Base-by-base conservation (phyloP, 2,888 invertebrate genomes). In the Exephanes ischioxanthus region DNA sequence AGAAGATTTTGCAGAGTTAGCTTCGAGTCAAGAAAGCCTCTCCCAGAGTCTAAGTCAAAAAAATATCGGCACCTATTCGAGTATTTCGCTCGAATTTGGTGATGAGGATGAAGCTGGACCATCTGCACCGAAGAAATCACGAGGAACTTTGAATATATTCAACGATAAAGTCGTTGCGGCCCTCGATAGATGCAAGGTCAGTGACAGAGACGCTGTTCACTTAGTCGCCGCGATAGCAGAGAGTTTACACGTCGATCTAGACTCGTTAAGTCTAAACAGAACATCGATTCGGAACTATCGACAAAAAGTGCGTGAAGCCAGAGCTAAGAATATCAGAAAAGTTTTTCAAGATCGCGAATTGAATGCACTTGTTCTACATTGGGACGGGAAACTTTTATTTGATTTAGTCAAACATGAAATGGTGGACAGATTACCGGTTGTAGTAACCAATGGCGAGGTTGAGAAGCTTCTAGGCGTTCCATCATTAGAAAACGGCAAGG, bases 301-400 rank as follows among this genome's bases (percentile, higher is more conserved):
- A 55, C 58, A 86, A 80, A 41, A 73, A 68, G 70, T 87, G 19
- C 86, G 86, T 79, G 76, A 83, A 84, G 80, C 73, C 67, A 67
- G 75, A 68, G 82, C 86, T 51, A 61, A 63, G 19, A 61, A 88
- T 67, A 83, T 89, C 16, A 86, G 81, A 80, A 63, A 79, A 71
- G 71, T 68, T 51, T 87, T 90, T 78, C 30, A 81, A 68, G 63
- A 58, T 37, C 30, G 75, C n/a, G 83, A 86, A 37, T 76, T 87
- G 19, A 81, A 88, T 63, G 82, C 82, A 70, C 53, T 86, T 19
- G 83, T 87, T 76, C 67, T 89, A 22, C 90, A 91, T 76, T 91
- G 90, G 90, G 89, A 91, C 86, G 88, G 88, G 26, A 90, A 90
- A 86, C 22, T 90, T 48, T 70, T 90, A 55, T 45, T 30, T 1